A percentile compares a stretch with the other conserved stretches of the same genome.
These are phyloP conservation scores for Nycticebus coucang DNA, from an alignment of 2,113 vertebrate genomes.

Conservation along the genomic window DNA sequence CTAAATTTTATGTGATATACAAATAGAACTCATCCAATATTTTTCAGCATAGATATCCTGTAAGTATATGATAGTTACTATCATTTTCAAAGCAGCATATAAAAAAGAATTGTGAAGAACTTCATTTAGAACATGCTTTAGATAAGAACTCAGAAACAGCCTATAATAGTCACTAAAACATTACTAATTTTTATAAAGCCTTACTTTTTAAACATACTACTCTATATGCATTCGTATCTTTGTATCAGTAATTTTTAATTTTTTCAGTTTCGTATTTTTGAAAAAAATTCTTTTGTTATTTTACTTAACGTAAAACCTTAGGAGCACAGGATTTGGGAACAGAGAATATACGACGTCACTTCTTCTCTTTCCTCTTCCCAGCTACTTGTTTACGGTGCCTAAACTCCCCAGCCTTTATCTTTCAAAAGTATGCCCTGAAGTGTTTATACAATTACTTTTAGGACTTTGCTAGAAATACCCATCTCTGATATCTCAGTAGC, in stretches of 20 bases:
- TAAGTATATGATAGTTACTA: background rate
- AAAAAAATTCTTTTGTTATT: background rate
- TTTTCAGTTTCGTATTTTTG: background rate
- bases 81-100: background rate
- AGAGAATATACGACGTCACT: background rate
- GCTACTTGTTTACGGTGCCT: background rate
- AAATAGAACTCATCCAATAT: background rate
- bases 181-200: background rate
- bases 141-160: constrained; percentile 22
- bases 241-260: background rate
- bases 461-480: background rate
- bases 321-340: background rate
- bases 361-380: background rate
- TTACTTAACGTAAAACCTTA: constrained; percentile 23
- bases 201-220: constrained; percentile 24
- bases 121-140: background rate
- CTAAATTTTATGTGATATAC: background rate
- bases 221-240: background rate
- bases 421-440: background rate
- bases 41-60: background rate
- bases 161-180: background rate
- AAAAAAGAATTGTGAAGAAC: constrained; percentile 31
- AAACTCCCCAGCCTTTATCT: background rate
- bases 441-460: background rate
- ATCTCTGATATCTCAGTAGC: background rate